Evolutionary conservation across 1,140 invertebrate species (phyloP), one percentile per base, ranked within the genome.

Genomic region (Zaprionus ghesquierei): DNA sequence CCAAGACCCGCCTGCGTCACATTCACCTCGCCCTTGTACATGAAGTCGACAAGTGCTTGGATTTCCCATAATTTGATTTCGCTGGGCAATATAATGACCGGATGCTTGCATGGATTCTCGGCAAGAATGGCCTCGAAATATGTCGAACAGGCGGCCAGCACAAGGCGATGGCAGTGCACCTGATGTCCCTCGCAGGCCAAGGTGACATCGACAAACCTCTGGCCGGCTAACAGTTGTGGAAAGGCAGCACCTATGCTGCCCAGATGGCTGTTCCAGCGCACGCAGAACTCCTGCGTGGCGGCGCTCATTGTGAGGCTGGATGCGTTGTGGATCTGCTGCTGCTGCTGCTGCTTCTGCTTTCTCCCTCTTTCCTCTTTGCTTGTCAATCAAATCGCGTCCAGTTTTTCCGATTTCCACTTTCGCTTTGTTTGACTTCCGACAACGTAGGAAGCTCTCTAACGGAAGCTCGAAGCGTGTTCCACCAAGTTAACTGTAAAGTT

Each of bases 191-290:
- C 97, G 89, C 97, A 98, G 13, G 97, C 97, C 41, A 98, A 91
- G 5, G 97, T 98, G 13, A 98, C 97, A 92, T 98, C 97, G 1
- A 97, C 96, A 84, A 98, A 97, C 84, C 96, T 94, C 91, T 98
- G 96, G n/a, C 95, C 95, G 10, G 95, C 95, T 29, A 97, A 92
- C 5, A 98, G 93, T 25, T 96, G 91, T 0, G 91, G 91, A 80
- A 92, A 92, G 13, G 90, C 91, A 0, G 90, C 91, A 5, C 91
- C 90, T 54, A 92, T 92, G 84, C 91, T 92, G 5, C 90, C 90
- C 68, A 92, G 73, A 63, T 92, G 91, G 89, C 90, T 94, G 92
- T 97, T 97, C 97, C 97, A 98, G 91, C 96, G 94, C 55, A 97
- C 94, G 91, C 97, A 97, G 81, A 97, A 96, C 93, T 96, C 94